phyloP scores from a whole-genome alignment of 2,888 invertebrate species.

The Acrobasis repandana region DNA sequence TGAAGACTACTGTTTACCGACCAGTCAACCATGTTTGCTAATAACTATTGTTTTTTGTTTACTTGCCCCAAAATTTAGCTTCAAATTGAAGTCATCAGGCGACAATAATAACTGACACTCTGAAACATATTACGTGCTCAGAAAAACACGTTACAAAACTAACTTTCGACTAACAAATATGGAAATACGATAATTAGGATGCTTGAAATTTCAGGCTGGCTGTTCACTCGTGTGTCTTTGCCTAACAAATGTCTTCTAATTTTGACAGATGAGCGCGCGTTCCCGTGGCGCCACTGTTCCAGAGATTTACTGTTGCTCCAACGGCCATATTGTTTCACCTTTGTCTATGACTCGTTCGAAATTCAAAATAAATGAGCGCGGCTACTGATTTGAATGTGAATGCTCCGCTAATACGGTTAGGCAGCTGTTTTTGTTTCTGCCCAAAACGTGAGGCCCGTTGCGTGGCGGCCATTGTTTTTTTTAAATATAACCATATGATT shows the following conservation, averaged over 20 bases:
- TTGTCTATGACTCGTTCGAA: slow-evolving; percentile 68
- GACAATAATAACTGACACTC: slow-evolving; percentile 2
- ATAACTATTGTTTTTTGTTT: slow-evolving; percentile 15
- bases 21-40: not conserved
- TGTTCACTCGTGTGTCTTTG: slow-evolving; percentile 40
- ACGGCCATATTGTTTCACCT: slow-evolving; percentile 68
- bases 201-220: slow-evolving; percentile 4
- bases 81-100: slow-evolving; percentile 5
- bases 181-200: slow-evolving; percentile 15
- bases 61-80: slow-evolving; percentile 8
- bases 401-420: slow-evolving; percentile 71
- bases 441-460: slow-evolving; percentile 49
- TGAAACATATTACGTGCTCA: slow-evolving; percentile 9
- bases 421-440: slow-evolving; percentile 69
- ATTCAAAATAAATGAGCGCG: slow-evolving; percentile 74
- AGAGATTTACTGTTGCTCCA: slow-evolving; percentile 77
- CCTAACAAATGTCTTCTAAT: slow-evolving; percentile 63
- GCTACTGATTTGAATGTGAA: slow-evolving; percentile 82
- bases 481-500: slow-evolving; percentile 37
- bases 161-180: slow-evolving; percentile 12
- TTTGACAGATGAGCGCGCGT: slow-evolving; percentile 72
- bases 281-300: slow-evolving; percentile 76
- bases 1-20: not conserved
- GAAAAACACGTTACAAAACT: slow-evolving; percentile 5
- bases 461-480: slow-evolving; percentile 39